Base-by-base conservation (phyloP, 1,140 invertebrate species). In the Telenomus remus region DNA sequence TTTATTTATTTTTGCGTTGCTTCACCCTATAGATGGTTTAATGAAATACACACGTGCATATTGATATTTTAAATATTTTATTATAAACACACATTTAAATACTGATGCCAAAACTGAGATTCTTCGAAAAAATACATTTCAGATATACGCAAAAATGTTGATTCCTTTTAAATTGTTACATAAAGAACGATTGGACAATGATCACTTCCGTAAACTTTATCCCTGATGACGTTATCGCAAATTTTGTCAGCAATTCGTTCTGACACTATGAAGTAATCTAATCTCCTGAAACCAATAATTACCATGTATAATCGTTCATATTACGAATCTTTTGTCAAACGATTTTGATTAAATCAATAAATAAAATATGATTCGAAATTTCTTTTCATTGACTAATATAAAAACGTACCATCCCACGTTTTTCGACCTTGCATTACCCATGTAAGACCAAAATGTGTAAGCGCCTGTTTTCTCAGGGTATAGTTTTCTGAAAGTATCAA, bases 381-480 rank as follows among this genome's bases (percentile, higher is more conserved):
- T n/a, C n/a, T n/a, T 39, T 39, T 39, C n/a, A 1, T 9, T 11
- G 19, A n/a, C n/a, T 4, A n/a, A 39, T 11, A 51, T 50, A 16
- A 54, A 12, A 55, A 85, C 89, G 90, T 87, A 95, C 96, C 98
- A 99, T 85, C 98, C 98, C 80, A 97, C 91, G 89, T 99, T 98
- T 80, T 95, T 97, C 1, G 90, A 88, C 63, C 98, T 90, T 14
- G 94, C 89, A 84, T 97, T 97, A 44, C 86, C 89, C 89, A 97
- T 94, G 83, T 97, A 97, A 2, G 94, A 92, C 98, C 98, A 99
- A 85, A 96, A 99, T 0, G 97, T 97, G 82, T 98, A 99, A 8
- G 93, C 94, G 1, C 90, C 93, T 10, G 89, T 92, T 79, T 91
- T 89, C 7, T 98, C 93, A 0, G 98, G 98, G 89, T 99, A 95